Evolutionary conservation across 2,888 invertebrate genomes (phyloP).

Genomic region (Sipunculus nudus): DNA sequence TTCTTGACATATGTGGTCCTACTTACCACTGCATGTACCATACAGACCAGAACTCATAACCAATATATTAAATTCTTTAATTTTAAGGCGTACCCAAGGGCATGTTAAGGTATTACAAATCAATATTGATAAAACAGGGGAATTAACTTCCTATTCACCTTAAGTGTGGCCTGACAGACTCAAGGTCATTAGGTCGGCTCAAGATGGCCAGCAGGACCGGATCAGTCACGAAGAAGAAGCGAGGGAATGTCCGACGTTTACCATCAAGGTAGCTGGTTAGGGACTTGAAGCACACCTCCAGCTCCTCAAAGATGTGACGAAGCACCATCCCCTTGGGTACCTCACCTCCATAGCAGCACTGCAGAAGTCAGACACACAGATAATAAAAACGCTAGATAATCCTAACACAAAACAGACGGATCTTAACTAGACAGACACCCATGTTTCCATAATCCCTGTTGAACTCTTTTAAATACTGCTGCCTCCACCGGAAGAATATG

Average conservation of each 20-base stretch:
- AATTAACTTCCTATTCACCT: slow-evolving; percentile 53
- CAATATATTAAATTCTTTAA: too few species aligned
- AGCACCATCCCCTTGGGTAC: slow-evolving; percentile 63
- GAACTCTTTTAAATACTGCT: too few species aligned
- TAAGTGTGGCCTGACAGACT: slow-evolving; percentile 62
- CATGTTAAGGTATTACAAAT: too few species aligned
- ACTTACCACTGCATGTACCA: too few species aligned
- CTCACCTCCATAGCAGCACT: slow-evolving; percentile 66
- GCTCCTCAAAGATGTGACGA: slow-evolving; percentile 63
- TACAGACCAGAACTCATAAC: too few species aligned
- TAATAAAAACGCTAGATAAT: neutral
- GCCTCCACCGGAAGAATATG: too few species aligned
- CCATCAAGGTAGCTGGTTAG: slow-evolving; percentile 63
- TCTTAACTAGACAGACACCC: neutral
- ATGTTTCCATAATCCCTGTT: too few species aligned
- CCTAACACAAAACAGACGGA: neutral
- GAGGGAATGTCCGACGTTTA: slow-evolving; percentile 62
- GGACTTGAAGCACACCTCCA: slow-evolving; percentile 66
- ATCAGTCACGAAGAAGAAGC: slow-evolving; percentile 65
- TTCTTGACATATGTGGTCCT: too few species aligned
- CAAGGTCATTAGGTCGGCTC: slow-evolving; percentile 61
- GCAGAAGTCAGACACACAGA: slow-evolving; percentile 13
- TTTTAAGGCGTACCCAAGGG: too few species aligned
- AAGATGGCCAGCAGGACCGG: slow-evolving; percentile 61
- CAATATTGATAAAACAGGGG: too few species aligned